These are phyloP conservation scores for Cichladusa arquata DNA, from an alignment of 2,113 vertebrate species.

Conservation along the genomic window DNA sequence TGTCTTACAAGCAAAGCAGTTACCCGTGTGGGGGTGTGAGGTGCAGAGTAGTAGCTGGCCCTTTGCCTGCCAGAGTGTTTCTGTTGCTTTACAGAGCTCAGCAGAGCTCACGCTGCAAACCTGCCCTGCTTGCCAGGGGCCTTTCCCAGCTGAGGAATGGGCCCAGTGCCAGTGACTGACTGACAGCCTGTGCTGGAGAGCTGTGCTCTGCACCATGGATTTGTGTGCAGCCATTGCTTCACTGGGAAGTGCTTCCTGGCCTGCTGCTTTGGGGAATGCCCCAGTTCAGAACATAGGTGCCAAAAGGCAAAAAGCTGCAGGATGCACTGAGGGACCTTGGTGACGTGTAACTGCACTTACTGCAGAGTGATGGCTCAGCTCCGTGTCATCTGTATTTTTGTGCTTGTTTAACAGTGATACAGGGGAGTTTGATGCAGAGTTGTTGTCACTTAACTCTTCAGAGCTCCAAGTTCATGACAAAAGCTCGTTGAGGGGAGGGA, in stretches of 20 bases:
- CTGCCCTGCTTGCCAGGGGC: fast-evolving
- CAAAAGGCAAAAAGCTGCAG: not conserved
- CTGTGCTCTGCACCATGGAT: fast-evolving
- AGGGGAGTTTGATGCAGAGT: not conserved
- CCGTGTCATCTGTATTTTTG: fast-evolving
- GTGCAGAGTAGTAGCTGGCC: not conserved
- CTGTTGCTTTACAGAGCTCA: fast-evolving
- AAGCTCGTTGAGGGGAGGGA: not conserved
- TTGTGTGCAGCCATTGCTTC: not conserved
- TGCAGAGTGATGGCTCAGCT: fast-evolving
- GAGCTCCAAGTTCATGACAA: not conserved
- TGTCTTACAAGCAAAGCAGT: fast-evolving
- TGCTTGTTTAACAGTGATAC: fast-evolving
- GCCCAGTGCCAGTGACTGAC: fast-evolving
- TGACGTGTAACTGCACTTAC: fast-evolving
- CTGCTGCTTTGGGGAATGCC: not conserved
- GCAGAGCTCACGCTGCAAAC: fast-evolving
- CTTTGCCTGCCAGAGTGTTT: fast-evolving
- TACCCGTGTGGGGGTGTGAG: fast-evolving
- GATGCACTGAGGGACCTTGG: not conserved
- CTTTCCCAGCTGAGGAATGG: fast-evolving
- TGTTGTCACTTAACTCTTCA: not conserved
- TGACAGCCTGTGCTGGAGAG: fast-evolving
- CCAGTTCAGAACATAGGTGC: fast-evolving
- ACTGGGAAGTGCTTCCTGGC: not conserved